These are phyloP conservation scores for Habropoda laboriosa DNA, from an alignment of 1,140 invertebrate genomes.

Conservation along the genomic window DNA sequence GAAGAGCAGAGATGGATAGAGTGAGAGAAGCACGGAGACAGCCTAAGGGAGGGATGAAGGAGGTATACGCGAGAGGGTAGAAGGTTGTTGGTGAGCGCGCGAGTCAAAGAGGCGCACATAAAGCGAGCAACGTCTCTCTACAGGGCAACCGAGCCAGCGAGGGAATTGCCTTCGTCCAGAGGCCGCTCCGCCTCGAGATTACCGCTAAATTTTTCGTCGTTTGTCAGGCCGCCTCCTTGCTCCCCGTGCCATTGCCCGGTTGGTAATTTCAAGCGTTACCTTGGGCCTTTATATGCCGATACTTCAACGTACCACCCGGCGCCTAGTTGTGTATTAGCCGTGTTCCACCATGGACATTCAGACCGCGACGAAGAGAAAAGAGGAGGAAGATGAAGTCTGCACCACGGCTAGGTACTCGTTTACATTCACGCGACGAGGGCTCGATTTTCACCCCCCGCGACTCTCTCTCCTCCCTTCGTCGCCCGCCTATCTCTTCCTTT, in stretches of 20 bases:
- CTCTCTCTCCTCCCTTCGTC: too few relatives aligned
- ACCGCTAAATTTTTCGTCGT: conserved; percentile 75
- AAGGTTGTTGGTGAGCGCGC: conserved; percentile 55
- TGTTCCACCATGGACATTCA: conserved; percentile 36
- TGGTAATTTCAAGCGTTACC: conserved; percentile 52
- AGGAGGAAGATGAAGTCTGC: conserved; percentile 10
- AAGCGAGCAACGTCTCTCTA: conserved; percentile 73
- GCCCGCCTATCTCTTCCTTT: conserved; percentile 26
- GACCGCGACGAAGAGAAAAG: conserved; percentile 2
- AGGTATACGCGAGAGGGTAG: conserved; percentile 29
- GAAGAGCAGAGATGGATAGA: conserved; percentile 8
- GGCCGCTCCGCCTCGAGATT: conserved; percentile 62
- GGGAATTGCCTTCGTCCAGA: conserved; percentile 69
- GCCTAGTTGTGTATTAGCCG: background rate
- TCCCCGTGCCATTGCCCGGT: conserved; percentile 15
- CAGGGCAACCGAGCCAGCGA: conserved; percentile 37
- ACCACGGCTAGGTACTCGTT: background rate
- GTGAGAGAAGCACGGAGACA: background rate
- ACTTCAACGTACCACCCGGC: conserved; percentile 35
- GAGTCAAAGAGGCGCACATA: conserved; percentile 73
- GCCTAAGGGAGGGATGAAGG: background rate
- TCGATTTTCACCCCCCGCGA: conserved; percentile 34
- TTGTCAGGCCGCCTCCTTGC: conserved; percentile 39
- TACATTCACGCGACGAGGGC: conserved; percentile 30
- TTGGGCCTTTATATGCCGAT: conserved; percentile 60